Base-by-base conservation (phyloP, 2,113 vertebrate genomes). In the Mesembrinibis cayennensis region DNA sequence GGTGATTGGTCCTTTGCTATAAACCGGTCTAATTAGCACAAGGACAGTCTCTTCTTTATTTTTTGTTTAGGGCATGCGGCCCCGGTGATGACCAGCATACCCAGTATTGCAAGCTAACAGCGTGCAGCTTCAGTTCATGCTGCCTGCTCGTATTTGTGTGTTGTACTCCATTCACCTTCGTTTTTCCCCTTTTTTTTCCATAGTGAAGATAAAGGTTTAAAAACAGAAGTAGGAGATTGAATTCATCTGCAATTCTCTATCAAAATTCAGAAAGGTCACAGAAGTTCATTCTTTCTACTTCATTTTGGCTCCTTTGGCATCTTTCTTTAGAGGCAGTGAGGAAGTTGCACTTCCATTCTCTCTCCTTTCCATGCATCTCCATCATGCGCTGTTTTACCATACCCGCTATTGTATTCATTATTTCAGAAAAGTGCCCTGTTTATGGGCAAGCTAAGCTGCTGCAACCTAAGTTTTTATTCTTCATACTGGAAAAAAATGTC, bases 121-220 rank as follows among this genome's bases (percentile, higher is more conserved):
- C 2, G 6, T 22, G 19, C 1, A 1, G 34, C 65, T 69, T 55
- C 59, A 15, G 34, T 23, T 73, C 30, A 29, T 40, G 1, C n/a
- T 67, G 55, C 38, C 65, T 82, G 86, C 34, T 85, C 5, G 1
- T 22, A 0, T 40, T 70, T 50, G 7, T 30, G 1, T 83, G 58
- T 34, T 47, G 32, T 19, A 7, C 21, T 58, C 44, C 12, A 5
- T 70, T 81, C 74, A n/a, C 16, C 16, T 42, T 83, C 3, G 0
- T 6, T 38, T 78, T 2, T 1, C 4, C 26, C 8, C 9, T 3
- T 7, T 23, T 74, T 55, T 53, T 40, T 4, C 3, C 19, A 0
- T 55, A 10, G 27, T 32, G 38, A 69, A 82, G 49, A 30, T 21
- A 63, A 83, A 78, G 25, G 16, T 38, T 62, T 82, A 50, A 70